Evolutionary conservation across 2,113 vertebrate species (phyloP), one percentile per base, ranked within the genome.

Genomic region (Platycercus adscitus): DNA sequence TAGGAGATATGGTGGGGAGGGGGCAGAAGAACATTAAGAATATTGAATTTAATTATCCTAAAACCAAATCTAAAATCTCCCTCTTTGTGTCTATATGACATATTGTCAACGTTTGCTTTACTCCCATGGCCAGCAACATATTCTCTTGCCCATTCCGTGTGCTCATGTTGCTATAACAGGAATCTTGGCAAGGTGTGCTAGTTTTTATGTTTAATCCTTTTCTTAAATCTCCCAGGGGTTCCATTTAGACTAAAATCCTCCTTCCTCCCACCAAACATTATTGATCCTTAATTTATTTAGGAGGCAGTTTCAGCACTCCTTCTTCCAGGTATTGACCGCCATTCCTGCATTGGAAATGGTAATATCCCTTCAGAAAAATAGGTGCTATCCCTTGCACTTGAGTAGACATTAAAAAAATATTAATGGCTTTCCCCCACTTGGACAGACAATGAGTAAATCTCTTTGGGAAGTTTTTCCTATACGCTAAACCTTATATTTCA

Each of bases 241-340:
- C 73, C 91, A 85, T 89, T 91, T 91, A 91, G 86, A 95, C 89
- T 93, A 87, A 95, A 96, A 93, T 79, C 65, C 80, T 92, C 81
- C 91, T 92, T 93, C 82, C 83, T 87, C 52, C 86, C 77, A 96
- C 94, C 77, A 81, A 93, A 91, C 5, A 26, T 55, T 92, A 96
- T 95, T 87, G 96, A 97, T 95, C 94, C 81, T 89, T 95, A 95
- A 95, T 95, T 95, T 95, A 95, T 95, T 95, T 95, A 97, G 94
- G 69, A 96, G 94, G 56, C 83, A 91, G 56, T 87, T 95, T 95
- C 95, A 91, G 77, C 80, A 84, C 83, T 96, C 65, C 65, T 84
- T 93, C 92, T 95, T 91, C 81, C 76, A 84, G 39, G 13, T 96
- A 96, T 91, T 95, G 96, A 95, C 95, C 93, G 26, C 21, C 33